Conservation (phyloP, 2,113 vertebrate genomes). For the Crotalus tigris region DNA sequence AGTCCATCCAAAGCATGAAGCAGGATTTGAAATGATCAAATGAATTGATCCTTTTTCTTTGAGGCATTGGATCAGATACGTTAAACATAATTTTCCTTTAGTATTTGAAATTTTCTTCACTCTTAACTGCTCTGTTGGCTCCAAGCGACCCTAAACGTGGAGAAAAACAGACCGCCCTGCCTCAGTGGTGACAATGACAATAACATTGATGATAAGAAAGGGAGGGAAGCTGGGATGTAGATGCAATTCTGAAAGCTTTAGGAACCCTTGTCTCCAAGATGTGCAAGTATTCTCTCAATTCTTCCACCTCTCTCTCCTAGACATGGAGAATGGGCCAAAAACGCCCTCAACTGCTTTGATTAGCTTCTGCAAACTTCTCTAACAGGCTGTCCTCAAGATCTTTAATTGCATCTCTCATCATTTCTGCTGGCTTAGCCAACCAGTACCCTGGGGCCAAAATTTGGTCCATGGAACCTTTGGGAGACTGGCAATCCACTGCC, state of each 20-base stretch:
- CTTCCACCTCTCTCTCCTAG: background rate
- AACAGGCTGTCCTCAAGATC: background rate
- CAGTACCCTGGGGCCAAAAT: no score
- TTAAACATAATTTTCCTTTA: background rate
- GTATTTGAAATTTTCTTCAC: background rate
- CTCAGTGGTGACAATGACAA: background rate
- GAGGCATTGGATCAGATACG: background rate
- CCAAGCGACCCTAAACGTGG: background rate
- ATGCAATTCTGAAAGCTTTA: background rate
- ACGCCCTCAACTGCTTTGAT: background rate
- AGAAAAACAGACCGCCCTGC: background rate
- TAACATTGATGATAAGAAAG: background rate
- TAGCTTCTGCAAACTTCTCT: background rate
- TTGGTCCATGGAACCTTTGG: background rate
- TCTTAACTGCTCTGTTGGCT: background rate
- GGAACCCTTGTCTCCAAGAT: background rate
- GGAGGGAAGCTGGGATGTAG: background rate
- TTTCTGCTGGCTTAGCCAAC: background rate
- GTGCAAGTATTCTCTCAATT: background rate
- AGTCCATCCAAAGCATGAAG: background rate
- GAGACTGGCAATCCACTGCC: background rate
- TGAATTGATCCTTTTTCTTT: background rate
- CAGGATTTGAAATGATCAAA: background rate
- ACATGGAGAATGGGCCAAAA: background rate
- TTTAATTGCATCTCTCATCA: background rate